Conservation (phyloP, 53 echinoderm and acorn worm genomes). For the Antedon mediterranea region DNA sequence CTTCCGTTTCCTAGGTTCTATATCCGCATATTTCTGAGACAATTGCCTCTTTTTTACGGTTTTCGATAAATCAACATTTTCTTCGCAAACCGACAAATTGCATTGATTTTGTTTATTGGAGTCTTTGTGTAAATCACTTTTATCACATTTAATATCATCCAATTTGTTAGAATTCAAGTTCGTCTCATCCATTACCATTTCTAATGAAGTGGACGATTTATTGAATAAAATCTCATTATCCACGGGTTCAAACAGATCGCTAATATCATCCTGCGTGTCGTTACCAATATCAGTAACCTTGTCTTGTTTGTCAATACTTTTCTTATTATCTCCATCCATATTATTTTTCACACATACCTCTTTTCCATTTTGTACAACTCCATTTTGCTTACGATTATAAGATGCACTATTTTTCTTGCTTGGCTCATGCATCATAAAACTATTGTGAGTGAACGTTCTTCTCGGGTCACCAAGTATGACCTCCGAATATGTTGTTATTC, state of each 20-base stretch:
- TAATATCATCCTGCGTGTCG: conserved; percentile 4
- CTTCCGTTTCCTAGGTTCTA: conserved; percentile 48
- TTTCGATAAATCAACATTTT: conserved; percentile 16
- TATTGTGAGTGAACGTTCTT: conserved; percentile 5
- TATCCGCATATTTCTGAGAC: conserved; percentile 26
- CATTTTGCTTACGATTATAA: background rate
- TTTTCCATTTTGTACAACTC: background rate
- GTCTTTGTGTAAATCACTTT: conserved; percentile 2
- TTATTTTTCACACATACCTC: conserved; percentile 13
- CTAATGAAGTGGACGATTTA: conserved; percentile 18
- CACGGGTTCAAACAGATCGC: conserved; percentile 53
- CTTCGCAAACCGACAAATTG: conserved; percentile 4
- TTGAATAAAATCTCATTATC: conserved; percentile 66
- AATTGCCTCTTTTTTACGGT: conserved; percentile 24
- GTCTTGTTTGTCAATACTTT: background rate
- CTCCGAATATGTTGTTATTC: conserved; percentile 50
- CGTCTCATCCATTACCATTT: background rate
- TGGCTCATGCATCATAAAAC: background rate
- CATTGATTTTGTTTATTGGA: conserved; percentile 2
- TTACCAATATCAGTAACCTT: conserved; percentile 15
- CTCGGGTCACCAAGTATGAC: conserved; percentile 28
- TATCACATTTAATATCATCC: conserved; percentile 3
- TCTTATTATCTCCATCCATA: background rate
- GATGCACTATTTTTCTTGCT: background rate
- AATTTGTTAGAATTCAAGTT: conserved; percentile 2